Evolutionary conservation across 2,113 vertebrate genomes (phyloP).

Genomic region (Pomatostomus ruficeps): DNA sequence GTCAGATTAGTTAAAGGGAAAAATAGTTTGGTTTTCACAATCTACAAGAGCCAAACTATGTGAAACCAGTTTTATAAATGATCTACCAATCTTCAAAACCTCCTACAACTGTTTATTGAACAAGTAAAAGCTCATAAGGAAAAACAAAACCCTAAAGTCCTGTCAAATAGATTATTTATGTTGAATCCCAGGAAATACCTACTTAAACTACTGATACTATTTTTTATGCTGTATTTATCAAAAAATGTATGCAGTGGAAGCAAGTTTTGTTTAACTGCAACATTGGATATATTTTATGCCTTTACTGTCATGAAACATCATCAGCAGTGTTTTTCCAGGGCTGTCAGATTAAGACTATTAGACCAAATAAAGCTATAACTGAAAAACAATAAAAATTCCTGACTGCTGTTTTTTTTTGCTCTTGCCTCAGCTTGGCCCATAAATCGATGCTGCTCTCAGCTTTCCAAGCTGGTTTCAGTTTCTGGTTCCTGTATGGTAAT

Average conservation of each 20-base stretch:
- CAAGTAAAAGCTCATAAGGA: not conserved
- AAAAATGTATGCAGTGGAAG: not conserved
- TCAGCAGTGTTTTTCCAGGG: not conserved
- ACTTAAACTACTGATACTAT: not conserved
- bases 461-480: not conserved
- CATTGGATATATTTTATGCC: not conserved
- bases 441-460: not conserved
- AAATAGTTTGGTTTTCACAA: not conserved
- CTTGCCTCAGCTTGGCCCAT: not conserved
- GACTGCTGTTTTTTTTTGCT: not conserved
- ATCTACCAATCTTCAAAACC: not conserved
- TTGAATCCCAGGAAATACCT: not conserved
- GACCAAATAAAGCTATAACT: not conserved
- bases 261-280: not conserved
- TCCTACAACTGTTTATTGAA: not conserved
- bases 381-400: not conserved
- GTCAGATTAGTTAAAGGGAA: not conserved
- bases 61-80: not conserved
- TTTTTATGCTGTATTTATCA: not conserved
- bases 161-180: not conserved
- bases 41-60: not conserved
- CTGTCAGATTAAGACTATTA: not conserved
- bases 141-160: not conserved
- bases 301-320: not conserved
- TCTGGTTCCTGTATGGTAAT: not conserved